Percentiles rank a stretch among this genome's conserved stretches.
Evolutionary conservation across 2,113 vertebrate genomes (phyloP).

Genomic region (Misgurnus mizolepis): DNA sequence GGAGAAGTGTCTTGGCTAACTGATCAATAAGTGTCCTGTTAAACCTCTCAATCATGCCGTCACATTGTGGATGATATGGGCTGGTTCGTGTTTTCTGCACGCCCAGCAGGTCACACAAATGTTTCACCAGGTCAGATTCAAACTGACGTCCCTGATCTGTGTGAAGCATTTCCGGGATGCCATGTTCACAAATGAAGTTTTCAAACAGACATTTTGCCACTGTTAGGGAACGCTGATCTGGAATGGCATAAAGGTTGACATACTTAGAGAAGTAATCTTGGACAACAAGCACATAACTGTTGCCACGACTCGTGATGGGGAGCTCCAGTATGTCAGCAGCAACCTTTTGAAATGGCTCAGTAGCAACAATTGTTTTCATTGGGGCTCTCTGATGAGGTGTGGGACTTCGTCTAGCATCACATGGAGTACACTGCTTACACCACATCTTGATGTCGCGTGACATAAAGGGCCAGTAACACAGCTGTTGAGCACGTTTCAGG

Average conservation of each 20-base stretch:
- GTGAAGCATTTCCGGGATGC: constrained; percentile 32
- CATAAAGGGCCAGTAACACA: constrained; percentile 47
- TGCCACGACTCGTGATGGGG: constrained; percentile 30
- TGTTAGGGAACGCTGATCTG: constrained; percentile 22
- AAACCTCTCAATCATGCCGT: constrained; percentile 31
- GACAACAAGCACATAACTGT: constrained; percentile 47
- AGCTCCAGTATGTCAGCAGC: constrained; percentile 47
- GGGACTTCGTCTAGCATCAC: constrained; percentile 32
- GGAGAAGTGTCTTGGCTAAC: constrained; percentile 28
- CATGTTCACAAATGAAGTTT: constrained; percentile 40
- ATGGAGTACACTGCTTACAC: constrained; percentile 31
- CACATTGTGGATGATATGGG: constrained; percentile 36
- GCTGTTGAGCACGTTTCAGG: constrained; percentile 21
- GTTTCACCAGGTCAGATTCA: constrained; percentile 29
- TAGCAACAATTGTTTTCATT: constrained; percentile 33
- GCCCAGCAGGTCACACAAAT: constrained; percentile 19
- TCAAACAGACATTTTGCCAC: constrained; percentile 47
- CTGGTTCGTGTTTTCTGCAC: constrained; percentile 28
- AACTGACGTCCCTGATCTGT: constrained; percentile 45
- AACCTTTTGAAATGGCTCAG: constrained; percentile 46
- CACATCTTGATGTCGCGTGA: constrained; percentile 12
- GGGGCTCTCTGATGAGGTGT: constrained; percentile 28
- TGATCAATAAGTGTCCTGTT: constrained; percentile 43
- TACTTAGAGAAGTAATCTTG: constrained; percentile 48
- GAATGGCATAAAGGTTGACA: constrained; percentile 36